Evolutionary conservation across 2,888 invertebrate species (phyloP).

Genomic region (Lithosia quadra): DNA sequence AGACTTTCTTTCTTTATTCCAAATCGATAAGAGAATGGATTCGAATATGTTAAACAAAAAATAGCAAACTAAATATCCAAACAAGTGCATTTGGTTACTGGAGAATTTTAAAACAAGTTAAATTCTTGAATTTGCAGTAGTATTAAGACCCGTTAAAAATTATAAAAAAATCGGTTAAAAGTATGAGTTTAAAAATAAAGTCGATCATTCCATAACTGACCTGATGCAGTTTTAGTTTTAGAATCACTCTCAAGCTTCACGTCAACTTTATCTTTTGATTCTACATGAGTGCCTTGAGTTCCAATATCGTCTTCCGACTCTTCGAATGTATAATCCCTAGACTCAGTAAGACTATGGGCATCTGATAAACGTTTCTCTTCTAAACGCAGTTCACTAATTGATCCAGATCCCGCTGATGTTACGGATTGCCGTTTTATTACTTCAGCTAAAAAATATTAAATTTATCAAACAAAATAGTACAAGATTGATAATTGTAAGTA

Average conservation of each 20-base stretch:
- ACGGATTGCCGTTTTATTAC: conserved; percentile 78
- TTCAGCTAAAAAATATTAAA: conserved; percentile 39
- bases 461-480: background rate
- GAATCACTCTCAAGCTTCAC: conserved; percentile 65
- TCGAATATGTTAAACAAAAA: background rate
- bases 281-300: conserved; percentile 79
- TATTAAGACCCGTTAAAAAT: too few relatives aligned
- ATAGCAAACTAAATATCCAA: too few relatives aligned
- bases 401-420: conserved; percentile 81
- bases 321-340: conserved; percentile 84
- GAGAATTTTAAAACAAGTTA: too few relatives aligned
- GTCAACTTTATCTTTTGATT: conserved; percentile 71
- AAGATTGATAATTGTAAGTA: background rate
- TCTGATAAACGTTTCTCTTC: conserved; percentile 83
- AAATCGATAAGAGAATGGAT: too few relatives aligned
- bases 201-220: conserved; percentile 37
- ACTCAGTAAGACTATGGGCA: conserved; percentile 83
- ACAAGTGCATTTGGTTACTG: too few relatives aligned
- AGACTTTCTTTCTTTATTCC: background rate
- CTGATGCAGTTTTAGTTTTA: conserved; percentile 59
- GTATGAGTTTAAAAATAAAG: background rate
- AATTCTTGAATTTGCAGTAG: too few relatives aligned
- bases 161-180: too few relatives aligned
- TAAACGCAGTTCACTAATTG: conserved; percentile 76
- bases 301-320: conserved; percentile 85